Percentiles rank a stretch among this genome's conserved stretches.
Conservation (phyloP, 2,888 invertebrate genomes). For the Noctua janthe region DNA sequence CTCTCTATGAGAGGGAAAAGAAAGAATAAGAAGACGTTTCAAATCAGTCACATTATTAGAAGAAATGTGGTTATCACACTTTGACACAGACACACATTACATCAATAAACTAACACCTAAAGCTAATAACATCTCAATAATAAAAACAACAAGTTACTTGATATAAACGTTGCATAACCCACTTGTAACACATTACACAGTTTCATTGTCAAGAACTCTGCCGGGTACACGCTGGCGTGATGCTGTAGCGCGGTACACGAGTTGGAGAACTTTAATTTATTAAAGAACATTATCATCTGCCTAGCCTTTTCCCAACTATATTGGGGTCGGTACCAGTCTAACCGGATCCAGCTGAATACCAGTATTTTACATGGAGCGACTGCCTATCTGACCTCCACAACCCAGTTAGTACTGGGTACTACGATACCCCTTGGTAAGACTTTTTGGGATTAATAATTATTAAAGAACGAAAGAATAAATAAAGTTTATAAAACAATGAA, state of each 20-base stretch:
- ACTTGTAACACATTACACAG: slow-evolving; percentile 56
- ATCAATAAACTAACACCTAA: background rate
- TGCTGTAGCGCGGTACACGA: slow-evolving; percentile 61
- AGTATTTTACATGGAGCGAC: no score
- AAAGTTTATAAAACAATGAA: background rate
- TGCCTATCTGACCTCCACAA: no score
- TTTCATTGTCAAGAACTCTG: slow-evolving; percentile 76
- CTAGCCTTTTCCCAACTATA: no score
- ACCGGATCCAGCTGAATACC: no score
- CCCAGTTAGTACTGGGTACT: no score
- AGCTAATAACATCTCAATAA: slow-evolving; percentile 11
- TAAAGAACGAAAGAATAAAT: background rate
- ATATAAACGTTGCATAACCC: slow-evolving; percentile 63
- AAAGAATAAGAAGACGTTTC: no score
- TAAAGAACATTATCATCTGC: no score
- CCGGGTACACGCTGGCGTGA: slow-evolving; percentile 28
- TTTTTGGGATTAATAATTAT: background rate
- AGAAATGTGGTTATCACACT: background rate
- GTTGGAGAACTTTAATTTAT: slow-evolving; percentile 38
- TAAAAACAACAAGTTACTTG: slow-evolving; percentile 23
- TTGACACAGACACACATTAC: background rate
- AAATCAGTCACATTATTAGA: background rate
- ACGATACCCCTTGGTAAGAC: no score
- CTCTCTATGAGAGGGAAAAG: no score
- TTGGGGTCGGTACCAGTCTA: no score